Percentiles rank a stretch among this genome's conserved stretches.
Evolutionary conservation across 2,888 invertebrate genomes (phyloP).

Genomic region (Ornithoptera priamus): DNA sequence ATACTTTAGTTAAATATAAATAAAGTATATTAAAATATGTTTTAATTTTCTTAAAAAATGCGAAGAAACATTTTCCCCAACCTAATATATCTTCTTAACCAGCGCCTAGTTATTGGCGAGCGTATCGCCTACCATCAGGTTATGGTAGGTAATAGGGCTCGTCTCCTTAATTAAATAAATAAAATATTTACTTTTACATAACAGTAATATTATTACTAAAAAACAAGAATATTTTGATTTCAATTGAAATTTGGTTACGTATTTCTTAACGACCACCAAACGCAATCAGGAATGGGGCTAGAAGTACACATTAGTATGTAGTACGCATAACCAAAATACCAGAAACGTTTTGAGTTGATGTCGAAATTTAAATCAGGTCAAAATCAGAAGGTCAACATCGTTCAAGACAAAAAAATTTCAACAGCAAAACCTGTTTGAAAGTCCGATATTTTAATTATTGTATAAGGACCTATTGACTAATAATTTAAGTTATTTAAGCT

Average conservation of each 20-base stretch:
- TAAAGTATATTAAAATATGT: no score
- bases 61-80: no score
- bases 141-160: no score
- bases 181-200: no score
- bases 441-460: conserved; percentile 15
- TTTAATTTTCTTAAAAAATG: no score
- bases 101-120: no score
- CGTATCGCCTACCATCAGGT: no score
- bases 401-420: conserved; percentile 18
- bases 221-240: no score
- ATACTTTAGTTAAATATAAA: no score
- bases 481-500: not conserved
- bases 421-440: conserved; percentile 21
- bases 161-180: no score
- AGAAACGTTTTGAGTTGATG: conserved; percentile 18
- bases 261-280: not conserved
- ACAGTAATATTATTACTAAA: no score
- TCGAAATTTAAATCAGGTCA: conserved; percentile 25
- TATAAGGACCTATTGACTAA: conserved; percentile 24
- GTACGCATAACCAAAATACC: not conserved
- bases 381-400: conserved; percentile 21
- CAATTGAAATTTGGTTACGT: not conserved
- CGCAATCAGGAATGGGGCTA: not conserved
- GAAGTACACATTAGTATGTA: not conserved
- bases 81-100: no score